These are phyloP conservation scores for Apostichopus leukothele DNA, from an alignment of 53 echinoderm and acorn worm genomes.

Conservation along the genomic window DNA sequence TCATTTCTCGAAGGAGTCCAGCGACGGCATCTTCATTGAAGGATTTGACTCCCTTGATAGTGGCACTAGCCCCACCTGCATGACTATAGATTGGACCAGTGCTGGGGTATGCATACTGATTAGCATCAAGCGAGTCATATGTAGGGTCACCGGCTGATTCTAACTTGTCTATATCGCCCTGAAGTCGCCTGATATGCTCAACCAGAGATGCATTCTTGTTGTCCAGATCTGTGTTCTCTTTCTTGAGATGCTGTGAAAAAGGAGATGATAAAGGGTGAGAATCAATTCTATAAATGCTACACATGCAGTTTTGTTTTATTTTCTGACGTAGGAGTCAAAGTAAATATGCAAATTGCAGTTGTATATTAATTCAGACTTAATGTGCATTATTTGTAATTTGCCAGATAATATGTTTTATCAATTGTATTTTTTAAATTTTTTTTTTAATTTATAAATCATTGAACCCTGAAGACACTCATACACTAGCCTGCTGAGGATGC, in stretches of 20 bases:
- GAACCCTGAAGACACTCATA: no score
- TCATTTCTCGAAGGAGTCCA: slow-evolving; percentile 51
- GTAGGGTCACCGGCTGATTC: slow-evolving; percentile 13
- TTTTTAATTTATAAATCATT: no score
- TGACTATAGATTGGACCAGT: slow-evolving; percentile 11
- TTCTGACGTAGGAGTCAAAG: no score
- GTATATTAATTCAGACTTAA: no score
- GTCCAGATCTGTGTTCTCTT: not conserved
- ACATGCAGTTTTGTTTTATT: no score
- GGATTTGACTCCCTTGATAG: not conserved
- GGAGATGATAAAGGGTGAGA: no score
- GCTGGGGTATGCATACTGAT: not conserved
- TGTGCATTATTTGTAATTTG: no score
- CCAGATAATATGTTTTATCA: no score
- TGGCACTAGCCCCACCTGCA: not conserved
- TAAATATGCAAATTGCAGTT: no score
- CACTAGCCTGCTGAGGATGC: no score
- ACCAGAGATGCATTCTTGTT: slow-evolving; percentile 9
- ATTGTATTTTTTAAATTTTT: no score
- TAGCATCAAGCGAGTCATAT: slow-evolving; percentile 13
- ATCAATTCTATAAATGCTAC: no score
- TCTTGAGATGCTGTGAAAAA: not conserved
- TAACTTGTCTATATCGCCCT: slow-evolving; percentile 2
- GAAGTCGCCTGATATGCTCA: slow-evolving; percentile 15
- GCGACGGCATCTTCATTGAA: slow-evolving; percentile 51